Evolutionary conservation across 2,113 vertebrate species (phyloP).

Genomic region (Orycteropus afer): DNA sequence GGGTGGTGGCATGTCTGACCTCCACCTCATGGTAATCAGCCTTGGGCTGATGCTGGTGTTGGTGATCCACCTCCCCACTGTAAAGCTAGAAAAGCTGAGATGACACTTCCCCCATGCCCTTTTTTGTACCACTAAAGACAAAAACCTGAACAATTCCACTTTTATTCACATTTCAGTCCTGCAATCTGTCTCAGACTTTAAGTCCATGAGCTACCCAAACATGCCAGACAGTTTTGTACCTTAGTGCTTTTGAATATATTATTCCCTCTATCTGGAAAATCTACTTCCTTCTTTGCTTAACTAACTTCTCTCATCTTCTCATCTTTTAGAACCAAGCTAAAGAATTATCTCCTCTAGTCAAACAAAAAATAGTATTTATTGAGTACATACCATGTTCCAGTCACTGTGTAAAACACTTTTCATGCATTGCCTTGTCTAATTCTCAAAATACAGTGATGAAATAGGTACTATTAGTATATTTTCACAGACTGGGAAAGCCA

Average conservation of each 20-base stretch:
- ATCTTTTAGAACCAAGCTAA: constrained; percentile 21
- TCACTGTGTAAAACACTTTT: background rate
- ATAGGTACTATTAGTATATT: background rate
- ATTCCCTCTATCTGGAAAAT: constrained; percentile 37
- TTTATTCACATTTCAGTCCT: background rate
- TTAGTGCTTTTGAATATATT: background rate
- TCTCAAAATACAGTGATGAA: background rate
- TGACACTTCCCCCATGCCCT: too few relatives aligned
- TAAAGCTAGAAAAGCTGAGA: too few relatives aligned
- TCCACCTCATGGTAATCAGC: too few relatives aligned
- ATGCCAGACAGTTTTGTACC: background rate
- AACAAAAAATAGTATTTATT: background rate
- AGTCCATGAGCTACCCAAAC: background rate
- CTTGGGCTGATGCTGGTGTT: too few relatives aligned
- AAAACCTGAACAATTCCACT: background rate
- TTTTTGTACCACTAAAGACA: too few relatives aligned
- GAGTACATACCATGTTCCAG: background rate
- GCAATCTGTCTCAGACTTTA: background rate
- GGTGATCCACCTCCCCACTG: too few relatives aligned
- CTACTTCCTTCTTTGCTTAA: constrained; percentile 13
- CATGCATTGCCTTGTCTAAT: background rate
- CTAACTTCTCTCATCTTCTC: background rate
- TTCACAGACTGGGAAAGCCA: background rate
- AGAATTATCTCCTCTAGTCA: constrained; percentile 8
- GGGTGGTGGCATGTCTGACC: too few relatives aligned